Evolutionary conservation across 2,113 vertebrate species (phyloP), one percentile per base, ranked within the genome.

Genomic region (Macrotus californicus): DNA sequence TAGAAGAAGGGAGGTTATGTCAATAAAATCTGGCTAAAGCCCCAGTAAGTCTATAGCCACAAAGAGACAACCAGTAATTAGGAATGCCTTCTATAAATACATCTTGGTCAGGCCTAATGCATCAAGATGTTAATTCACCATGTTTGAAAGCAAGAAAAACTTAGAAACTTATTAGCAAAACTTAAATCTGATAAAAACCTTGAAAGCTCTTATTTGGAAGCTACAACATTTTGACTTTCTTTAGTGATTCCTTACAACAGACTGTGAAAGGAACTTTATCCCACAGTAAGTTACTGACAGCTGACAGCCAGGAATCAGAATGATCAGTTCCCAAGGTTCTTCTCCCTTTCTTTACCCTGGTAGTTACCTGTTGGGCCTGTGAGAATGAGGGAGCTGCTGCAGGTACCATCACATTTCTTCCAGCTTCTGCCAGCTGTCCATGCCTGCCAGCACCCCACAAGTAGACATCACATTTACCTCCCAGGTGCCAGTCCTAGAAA

Each of bases 401-500:
- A 0, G 99, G 99, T 24, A 99, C 98, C 98, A 99, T 98, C 76
- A 99, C 99, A 85, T 99, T 99, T 67, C 99, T 99, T 46, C 99
- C 99, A 14, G 99, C 99, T 97, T 99, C 99, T 2, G 99, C 99
- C 87, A 99, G 97, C 97, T 99, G 99, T 21, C 99, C 99, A 0
- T 99, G 99, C 14, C 99, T 98, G 6, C 99, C 99, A 31, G 99
- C 99, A 16, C 99, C 99, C 99, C 99, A 99, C 56, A 99, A 97
- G 81, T 97, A 99, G 24, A 99, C 99, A 0, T 99, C 99, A 93
- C 99, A 99, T 97, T 99, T 99, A 75, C 99, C 99, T 91, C 99
- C 99, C 7, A 99, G 98, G 95, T 99, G 99, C 99, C 99, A 99
- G 94, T 99, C 99, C 99, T 99, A 91, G 19, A 93, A 64, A 97